Evolutionary conservation across 2,888 invertebrate genomes (phyloP).

Genomic region (Synanthedon formicaeformis): DNA sequence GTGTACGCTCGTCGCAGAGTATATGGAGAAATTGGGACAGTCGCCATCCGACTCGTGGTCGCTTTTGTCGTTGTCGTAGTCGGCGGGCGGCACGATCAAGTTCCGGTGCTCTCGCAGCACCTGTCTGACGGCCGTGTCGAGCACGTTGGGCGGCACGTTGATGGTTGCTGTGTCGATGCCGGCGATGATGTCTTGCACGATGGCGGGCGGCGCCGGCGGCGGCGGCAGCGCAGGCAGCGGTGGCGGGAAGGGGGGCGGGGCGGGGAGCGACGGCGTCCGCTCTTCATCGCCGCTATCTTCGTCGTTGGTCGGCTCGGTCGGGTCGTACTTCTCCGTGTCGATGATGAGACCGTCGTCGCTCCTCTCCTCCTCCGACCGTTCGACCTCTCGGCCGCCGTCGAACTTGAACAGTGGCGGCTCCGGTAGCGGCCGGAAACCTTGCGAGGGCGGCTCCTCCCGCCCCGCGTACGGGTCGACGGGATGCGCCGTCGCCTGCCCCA

Average conservation of each 20-base stretch:
- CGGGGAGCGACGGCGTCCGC: conserved; percentile 4
- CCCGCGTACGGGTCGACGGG: conserved; percentile 66
- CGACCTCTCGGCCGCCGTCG: conserved; percentile 36
- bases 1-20: conserved; percentile 84
- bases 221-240: conserved; percentile 3
- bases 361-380: conserved; percentile 60
- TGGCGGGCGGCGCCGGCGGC: conserved; percentile 8
- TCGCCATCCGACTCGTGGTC: conserved; percentile 73
- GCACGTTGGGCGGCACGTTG: conserved; percentile 28
- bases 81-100: conserved; percentile 20
- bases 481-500: conserved; percentile 25
- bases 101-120: conserved; percentile 47
- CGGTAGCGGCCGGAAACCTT: conserved; percentile 28
- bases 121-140: conserved; percentile 46
- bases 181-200: conserved; percentile 25
- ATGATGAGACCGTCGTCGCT: conserved; percentile 72
- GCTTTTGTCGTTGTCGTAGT: conserved; percentile 33
- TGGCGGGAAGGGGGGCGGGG: conserved; percentile 2
- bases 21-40: conserved; percentile 88
- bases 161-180: conserved; percentile 24
- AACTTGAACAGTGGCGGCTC: conserved; percentile 47
- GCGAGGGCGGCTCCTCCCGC: conserved; percentile 13
- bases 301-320: conserved; percentile 63
- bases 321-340: conserved; percentile 70
- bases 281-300: conserved; percentile 42